Evolutionary conservation across 2,888 invertebrate genomes (phyloP).

Genomic region (Pyrocoelia pectoralis): DNA sequence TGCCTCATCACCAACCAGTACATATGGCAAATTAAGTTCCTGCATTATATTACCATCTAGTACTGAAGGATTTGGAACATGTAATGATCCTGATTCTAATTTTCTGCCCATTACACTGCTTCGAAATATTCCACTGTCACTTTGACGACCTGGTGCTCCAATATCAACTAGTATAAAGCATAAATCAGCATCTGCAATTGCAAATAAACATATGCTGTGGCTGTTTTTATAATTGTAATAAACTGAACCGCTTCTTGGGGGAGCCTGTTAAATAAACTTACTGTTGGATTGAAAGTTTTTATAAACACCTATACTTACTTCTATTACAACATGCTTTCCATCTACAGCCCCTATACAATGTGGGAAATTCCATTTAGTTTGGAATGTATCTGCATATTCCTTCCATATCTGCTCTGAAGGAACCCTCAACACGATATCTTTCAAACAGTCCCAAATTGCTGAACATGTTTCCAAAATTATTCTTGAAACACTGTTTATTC

Average conservation of each 20-base stretch:
- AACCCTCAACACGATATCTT: slow-evolving; percentile 3
- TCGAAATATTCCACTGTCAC: not conserved
- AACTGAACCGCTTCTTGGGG: too few species aligned
- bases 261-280: too few species aligned
- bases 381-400: not conserved
- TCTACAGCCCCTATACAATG: not conserved
- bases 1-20: too few species aligned
- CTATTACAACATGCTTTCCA: slow-evolving; percentile 6
- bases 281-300: too few species aligned
- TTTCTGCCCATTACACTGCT: too few species aligned
- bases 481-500: not conserved
- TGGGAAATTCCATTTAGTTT: slow-evolving; percentile 9
- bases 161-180: not conserved
- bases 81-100: too few species aligned
- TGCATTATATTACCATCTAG: too few species aligned
- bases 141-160: not conserved
- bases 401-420: not conserved
- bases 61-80: too few species aligned
- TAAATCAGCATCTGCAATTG: not conserved
- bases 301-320: too few species aligned
- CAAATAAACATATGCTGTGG: not conserved
- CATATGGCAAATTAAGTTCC: too few species aligned
- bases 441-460: not conserved
- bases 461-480: not conserved
- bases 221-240: too few species aligned